Base-by-base conservation (phyloP, 2,888 invertebrate species). In the Agrenia bidenticulata region DNA sequence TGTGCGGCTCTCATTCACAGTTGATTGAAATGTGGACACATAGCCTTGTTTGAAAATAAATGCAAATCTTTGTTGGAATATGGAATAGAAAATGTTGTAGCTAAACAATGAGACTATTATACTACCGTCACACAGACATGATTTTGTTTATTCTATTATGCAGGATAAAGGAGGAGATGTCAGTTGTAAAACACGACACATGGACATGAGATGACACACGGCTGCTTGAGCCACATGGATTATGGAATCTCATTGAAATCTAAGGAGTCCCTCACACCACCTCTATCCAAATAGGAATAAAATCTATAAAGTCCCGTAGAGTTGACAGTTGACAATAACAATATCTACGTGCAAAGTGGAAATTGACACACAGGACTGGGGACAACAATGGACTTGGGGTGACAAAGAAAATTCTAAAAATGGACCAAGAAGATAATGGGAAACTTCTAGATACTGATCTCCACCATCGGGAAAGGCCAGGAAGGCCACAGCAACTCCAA, bases 381-480 rank as follows among this genome's bases (percentile, higher is more conserved):
- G 32, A 32, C 19, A 51, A 51, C 51, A 51, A 51, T 51, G 51
- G 24, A 23, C 5, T 21, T 15, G 24, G 19, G 23, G 13, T 19
- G 51, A 51, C 24, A 51, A 51, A 51, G 51, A 15, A 49, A 45
- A 56, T 2, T 64, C 58, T 58, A 26, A 66, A 63, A 63, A 72
- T 72, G 72, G 72, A 72, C 24, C 67, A 69, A 49, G 69, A 69
- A 42, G 72, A 72, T 53, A 72, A 72, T 54, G 72, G 72, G 41
- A 66, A 71, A 54, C 61, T 72, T 32, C 54, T 72, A 49, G 69
- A 69, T 51, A 69, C 62, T 63, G 64, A 69, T 32, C 66, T 64
- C 17, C 63, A 60, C 32, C 64, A 69, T 55, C 63, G 64, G 17
- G 61, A 63, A 64, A 63, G 61, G 51, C 60, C 57, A 45, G 61